Evolutionary conservation across 2,113 vertebrate genomes (phyloP), one percentile per base, ranked within the genome.

Genomic region (Maylandia zebra): DNA sequence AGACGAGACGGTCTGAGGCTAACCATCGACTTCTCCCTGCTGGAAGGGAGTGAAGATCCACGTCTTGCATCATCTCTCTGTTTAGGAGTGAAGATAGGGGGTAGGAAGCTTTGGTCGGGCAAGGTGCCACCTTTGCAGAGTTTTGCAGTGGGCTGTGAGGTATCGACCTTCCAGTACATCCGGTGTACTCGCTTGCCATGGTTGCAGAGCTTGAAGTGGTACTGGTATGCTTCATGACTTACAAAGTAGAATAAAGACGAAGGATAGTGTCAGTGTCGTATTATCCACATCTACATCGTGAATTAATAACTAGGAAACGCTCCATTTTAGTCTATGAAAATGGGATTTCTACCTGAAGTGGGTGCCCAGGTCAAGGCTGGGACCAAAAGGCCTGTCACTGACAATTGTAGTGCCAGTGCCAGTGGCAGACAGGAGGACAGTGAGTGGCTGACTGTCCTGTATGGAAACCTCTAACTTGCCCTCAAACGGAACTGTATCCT

Each of bases 331-430:
- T 57, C 0, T 19, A 74, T 27, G 69, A 74, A 74, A 74, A 27
- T 74, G 41, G 43, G 13, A 12, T n/a, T 34, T 76, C 36, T 96
- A 99, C 98, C 98, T 98, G 94, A 98, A 98, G 81, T 95, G 95
- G 5, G 96, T 90, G 52, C 98, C 98, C 30, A 99, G 85, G 78
- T 97, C 94, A 50, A 99, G 94, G 55, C 91, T 95, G 0, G 98
- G 97, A 9, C 92, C 93, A 43, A 99, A 97, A 13, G 97, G 96
- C 48, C 86, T 96, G 92, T 98, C 96, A 0, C 96, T 97, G 92
- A 98, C 94, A 19, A 99, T 97, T 1, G 97, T 98, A 30, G 96
- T 98, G 24, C 98, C 98, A 1, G 86, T 95, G 82, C 97, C 98
- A 0, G 85, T 91, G 61, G 98, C 98, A 5, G 34, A 85, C 38